phyloP scores from a whole-genome alignment of 2,113 vertebrate genomes.

The Antechinus flavipes region DNA sequence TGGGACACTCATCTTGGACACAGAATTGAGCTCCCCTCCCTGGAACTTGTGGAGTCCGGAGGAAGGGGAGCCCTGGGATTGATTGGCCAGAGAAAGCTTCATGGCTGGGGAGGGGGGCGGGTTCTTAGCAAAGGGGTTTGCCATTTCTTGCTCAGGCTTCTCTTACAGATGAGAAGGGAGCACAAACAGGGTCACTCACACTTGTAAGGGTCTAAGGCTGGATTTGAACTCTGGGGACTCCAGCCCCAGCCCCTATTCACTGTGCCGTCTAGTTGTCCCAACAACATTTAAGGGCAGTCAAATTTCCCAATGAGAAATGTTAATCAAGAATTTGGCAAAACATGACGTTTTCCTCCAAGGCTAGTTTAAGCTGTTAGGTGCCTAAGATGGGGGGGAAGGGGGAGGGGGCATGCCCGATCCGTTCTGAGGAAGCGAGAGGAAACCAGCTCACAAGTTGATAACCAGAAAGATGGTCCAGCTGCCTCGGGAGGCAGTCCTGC shows the following conservation, averaged over 20 bases:
- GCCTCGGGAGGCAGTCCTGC: neutral
- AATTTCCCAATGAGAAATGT: neutral
- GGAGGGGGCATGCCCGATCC: no score
- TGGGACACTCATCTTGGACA: neutral
- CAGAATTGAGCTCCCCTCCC: neutral
- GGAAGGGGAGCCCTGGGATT: neutral
- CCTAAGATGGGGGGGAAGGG: no score
- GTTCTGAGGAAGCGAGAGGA: neutral
- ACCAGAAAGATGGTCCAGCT: neutral
- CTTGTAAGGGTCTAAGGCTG: neutral
- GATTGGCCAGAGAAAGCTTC: neutral
- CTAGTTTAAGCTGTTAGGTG: neutral
- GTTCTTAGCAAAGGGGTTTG: neutral
- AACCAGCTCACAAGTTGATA: neutral
- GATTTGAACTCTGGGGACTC: neutral
- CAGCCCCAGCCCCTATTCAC: neutral
- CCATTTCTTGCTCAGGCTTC: no score
- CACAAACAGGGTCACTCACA: neutral
- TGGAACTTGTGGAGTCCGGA: neutral
- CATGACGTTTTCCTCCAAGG: neutral
- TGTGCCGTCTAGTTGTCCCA: neutral
- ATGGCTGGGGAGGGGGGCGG: neutral
- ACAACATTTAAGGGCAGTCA: neutral
- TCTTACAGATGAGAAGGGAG: slow-evolving; percentile 1
- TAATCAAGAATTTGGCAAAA: neutral